Conservation (phyloP, 2,113 vertebrate genomes). For the Silurus meridionalis region DNA sequence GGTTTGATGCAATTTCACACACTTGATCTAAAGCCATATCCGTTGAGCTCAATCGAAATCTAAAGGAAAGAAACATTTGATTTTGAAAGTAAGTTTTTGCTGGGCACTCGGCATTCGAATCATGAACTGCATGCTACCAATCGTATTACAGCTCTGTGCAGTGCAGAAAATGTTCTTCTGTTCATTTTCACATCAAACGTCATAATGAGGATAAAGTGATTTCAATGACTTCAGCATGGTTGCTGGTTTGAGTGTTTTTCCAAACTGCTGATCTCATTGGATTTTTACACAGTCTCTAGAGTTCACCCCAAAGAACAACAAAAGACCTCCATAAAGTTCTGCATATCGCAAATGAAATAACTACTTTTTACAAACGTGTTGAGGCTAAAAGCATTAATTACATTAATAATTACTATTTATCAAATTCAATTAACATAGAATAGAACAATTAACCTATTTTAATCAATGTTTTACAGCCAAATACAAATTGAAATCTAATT, state of each 20-base stretch:
- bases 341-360: neutral
- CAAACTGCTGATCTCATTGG: neutral
- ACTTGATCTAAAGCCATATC: conserved; percentile 5
- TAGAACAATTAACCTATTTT: neutral
- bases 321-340: too few species aligned
- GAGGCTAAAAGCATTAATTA: neutral
- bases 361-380: neutral
- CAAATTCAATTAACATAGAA: neutral
- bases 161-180: neutral
- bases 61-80: neutral
- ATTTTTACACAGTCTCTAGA: neutral
- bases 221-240: neutral
- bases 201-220: neutral
- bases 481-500: neutral
- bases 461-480: neutral
- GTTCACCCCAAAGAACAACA: neutral
- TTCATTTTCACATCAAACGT: neutral
- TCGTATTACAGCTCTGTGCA: neutral
- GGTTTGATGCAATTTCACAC: conserved; percentile 36
- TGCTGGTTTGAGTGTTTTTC: neutral
- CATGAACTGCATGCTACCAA: neutral
- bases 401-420: neutral
- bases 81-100: neutral
- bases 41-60: neutral
- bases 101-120: too few species aligned